Conservation (phyloP, 2,113 vertebrate genomes). For the Cyanoderma ruficeps region DNA sequence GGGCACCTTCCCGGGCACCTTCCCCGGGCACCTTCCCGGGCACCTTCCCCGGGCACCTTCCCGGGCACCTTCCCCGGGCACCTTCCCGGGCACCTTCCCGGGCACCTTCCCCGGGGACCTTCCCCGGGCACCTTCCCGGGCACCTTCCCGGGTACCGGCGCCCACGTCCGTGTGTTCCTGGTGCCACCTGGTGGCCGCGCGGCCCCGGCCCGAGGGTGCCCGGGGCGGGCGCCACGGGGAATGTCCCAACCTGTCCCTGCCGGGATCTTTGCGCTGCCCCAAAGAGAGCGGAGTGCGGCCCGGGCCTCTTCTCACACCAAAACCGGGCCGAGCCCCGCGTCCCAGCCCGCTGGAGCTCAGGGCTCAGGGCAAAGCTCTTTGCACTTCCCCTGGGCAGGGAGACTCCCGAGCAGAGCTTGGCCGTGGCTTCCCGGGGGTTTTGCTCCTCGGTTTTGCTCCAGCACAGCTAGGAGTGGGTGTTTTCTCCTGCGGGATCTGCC, state of each 20-base stretch:
- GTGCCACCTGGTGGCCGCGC: conserved; percentile 21
- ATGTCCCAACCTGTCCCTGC: background rate
- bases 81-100: too few species aligned
- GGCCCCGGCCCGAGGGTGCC: background rate
- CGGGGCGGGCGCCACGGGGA: background rate
- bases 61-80: too few species aligned
- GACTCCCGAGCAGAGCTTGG: rapidly evolving
- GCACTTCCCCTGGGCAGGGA: too few species aligned
- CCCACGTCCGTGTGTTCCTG: background rate
- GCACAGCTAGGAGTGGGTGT: rapidly evolving
- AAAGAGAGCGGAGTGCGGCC: background rate
- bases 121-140: too few species aligned
- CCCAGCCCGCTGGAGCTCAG: background rate
- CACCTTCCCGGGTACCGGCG: background rate
- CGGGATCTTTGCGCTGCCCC: background rate
- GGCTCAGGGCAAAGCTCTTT: background rate
- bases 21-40: too few species aligned
- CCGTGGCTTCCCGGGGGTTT: background rate
- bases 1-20: too few species aligned
- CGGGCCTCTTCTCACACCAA: background rate
- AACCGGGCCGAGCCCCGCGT: background rate
- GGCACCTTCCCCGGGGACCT: too few species aligned
- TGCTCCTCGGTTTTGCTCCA: background rate
- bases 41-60: too few species aligned
- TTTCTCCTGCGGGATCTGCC: background rate